Percentiles rank a stretch among this genome's conserved stretches.
Conservation (phyloP, 2,888 invertebrate species). For the Girardia tigrina region DNA sequence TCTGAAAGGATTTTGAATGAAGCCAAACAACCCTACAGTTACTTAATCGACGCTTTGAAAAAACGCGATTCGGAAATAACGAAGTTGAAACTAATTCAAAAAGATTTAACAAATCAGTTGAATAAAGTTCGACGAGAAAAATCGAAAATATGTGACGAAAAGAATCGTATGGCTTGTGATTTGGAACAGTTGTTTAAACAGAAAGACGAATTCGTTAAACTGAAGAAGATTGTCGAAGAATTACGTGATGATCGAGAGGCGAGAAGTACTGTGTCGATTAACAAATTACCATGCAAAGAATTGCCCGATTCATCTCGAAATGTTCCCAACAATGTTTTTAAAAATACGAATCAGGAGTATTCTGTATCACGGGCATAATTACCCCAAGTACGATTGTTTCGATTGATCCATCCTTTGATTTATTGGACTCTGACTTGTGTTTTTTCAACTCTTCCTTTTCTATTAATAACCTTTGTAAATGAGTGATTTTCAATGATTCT, state of each 20-base stretch:
- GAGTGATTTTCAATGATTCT: no score
- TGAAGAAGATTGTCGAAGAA: conserved; percentile 6
- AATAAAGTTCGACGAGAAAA: conserved; percentile 14
- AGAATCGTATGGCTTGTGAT: conserved; percentile 21
- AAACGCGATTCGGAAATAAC: conserved; percentile 40
- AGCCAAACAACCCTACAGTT: conserved; percentile 48
- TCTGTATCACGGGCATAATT: background rate
- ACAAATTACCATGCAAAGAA: background rate
- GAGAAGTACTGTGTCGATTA: background rate
- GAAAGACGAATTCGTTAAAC: background rate
- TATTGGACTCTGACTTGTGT: no score
- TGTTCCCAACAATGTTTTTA: background rate
- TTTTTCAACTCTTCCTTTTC: no score
- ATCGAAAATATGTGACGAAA: background rate
- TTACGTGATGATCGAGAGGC: background rate
- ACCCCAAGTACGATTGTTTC: no score
- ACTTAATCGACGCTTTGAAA: conserved; percentile 46
- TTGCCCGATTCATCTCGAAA: background rate
- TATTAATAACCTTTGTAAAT: no score
- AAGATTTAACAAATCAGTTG: conserved; percentile 5
- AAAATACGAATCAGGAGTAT: background rate
- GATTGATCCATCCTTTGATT: no score
- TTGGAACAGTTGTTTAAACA: conserved; percentile 20
- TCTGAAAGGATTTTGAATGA: conserved; percentile 43
- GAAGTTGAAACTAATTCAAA: background rate